Percentiles rank a stretch among this genome's conserved stretches.
Evolutionary conservation across 2,888 invertebrate species (phyloP).

Genomic region (Anodontia alba): DNA sequence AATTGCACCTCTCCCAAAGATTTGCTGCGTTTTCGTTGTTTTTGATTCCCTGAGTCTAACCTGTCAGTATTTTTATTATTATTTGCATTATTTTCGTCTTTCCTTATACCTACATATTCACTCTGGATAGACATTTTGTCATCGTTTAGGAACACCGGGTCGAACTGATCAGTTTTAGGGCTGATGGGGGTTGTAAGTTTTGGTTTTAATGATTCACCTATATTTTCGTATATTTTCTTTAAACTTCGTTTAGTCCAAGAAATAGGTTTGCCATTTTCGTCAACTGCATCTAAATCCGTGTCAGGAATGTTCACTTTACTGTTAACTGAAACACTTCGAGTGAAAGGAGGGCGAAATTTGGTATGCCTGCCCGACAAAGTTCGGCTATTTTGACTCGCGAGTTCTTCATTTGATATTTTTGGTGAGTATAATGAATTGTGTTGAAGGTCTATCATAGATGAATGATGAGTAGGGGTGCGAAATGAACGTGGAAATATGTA

Average conservation of each 20-base stretch:
- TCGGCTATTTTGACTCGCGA: slow-evolving; percentile 27
- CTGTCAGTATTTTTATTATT: slow-evolving; percentile 1
- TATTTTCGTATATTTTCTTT: slow-evolving; percentile 67
- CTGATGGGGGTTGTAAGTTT: slow-evolving; percentile 11
- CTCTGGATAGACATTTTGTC: slow-evolving; percentile 50
- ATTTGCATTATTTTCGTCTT: neutral
- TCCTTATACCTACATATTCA: slow-evolving; percentile 44
- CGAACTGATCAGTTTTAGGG: neutral
- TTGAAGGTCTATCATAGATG: slow-evolving; percentile 68
- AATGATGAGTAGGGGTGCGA: slow-evolving; percentile 56
- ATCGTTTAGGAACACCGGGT: slow-evolving; percentile 22
- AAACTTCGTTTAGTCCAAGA: slow-evolving; percentile 64
- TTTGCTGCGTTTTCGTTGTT: slow-evolving; percentile 66
- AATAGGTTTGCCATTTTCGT: slow-evolving; percentile 42
- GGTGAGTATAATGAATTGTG: slow-evolving; percentile 61
- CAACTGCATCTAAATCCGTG: slow-evolving; percentile 56
- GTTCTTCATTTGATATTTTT: slow-evolving; percentile 55
- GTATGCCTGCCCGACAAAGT: slow-evolving; percentile 47
- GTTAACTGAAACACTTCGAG: slow-evolving; percentile 50
- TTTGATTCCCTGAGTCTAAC: slow-evolving; percentile 23
- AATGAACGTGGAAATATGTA: slow-evolving; percentile 58
- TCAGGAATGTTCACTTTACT: slow-evolving; percentile 39
- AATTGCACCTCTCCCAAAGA: slow-evolving; percentile 75
- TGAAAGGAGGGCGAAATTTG: slow-evolving; percentile 43
- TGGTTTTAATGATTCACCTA: slow-evolving; percentile 56